phyloP scores from a whole-genome alignment of 2,113 vertebrate genomes.

The Prionailurus viverrinus region DNA sequence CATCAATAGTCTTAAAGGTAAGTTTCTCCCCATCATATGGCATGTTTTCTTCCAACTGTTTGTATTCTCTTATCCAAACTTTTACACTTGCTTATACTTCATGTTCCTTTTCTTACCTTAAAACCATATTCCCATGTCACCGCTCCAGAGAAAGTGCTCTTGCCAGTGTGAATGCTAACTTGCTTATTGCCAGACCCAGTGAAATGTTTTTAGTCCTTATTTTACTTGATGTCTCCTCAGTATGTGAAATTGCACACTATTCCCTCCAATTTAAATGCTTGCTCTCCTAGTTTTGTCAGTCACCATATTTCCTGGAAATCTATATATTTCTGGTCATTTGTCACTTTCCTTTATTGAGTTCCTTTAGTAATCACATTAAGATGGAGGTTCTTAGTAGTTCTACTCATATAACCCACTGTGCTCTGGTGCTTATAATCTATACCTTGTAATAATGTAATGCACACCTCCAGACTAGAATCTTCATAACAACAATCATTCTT shows the following conservation, averaged over 20 bases:
- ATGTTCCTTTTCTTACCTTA: background rate
- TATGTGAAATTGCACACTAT: background rate
- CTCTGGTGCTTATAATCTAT: background rate
- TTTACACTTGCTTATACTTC: background rate
- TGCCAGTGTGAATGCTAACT: background rate
- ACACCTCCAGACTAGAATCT: background rate
- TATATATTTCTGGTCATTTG: background rate
- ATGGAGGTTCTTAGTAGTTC: background rate
- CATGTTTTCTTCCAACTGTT: background rate
- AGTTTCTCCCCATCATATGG: background rate
- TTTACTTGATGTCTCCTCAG: background rate
- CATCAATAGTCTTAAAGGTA: background rate
- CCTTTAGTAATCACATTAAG: background rate
- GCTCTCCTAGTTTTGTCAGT: background rate
- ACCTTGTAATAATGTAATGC: accelerated
- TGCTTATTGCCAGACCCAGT: background rate
- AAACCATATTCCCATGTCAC: too few species aligned
- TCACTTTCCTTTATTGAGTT: background rate
- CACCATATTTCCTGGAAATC: background rate
- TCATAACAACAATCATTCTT: background rate
- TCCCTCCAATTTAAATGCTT: background rate
- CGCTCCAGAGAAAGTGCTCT: background rate
- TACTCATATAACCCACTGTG: background rate
- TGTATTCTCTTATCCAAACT: background rate
- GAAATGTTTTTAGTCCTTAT: background rate